Conservation (phyloP, 2,888 invertebrate species). For the Drosophila aldrichi region DNA sequence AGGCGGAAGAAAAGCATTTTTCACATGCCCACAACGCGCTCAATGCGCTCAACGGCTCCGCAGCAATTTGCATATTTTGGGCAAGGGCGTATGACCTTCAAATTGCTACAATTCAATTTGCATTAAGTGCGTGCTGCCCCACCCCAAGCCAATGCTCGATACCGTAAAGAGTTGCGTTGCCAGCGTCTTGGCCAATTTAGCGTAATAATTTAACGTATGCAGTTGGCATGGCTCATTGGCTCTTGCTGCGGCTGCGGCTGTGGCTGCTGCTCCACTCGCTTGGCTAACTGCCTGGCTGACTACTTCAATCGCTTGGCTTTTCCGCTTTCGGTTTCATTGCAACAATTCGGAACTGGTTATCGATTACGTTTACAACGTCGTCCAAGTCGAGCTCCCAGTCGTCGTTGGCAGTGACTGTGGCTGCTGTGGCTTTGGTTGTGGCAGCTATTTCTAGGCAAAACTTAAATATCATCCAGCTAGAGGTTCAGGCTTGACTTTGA, state of each 20-base stretch:
- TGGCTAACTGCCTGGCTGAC: conserved; percentile 49
- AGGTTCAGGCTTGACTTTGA: conserved; percentile 42
- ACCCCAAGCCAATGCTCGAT: conserved; percentile 26
- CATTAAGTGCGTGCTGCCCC: conserved; percentile 38
- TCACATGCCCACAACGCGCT: conserved; percentile 51
- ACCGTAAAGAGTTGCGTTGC: conserved; percentile 38
- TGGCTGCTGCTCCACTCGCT: conserved; percentile 46
- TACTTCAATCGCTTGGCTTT: conserved; percentile 67
- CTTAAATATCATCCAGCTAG: conserved; percentile 71
- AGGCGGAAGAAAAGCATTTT: conserved; percentile 70
- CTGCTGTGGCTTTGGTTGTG: neutral
- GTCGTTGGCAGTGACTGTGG: conserved; percentile 17
- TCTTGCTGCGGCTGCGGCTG: conserved; percentile 15
- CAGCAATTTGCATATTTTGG: conserved; percentile 71
- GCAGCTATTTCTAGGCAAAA: conserved; percentile 67
- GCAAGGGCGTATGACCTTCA: conserved; percentile 72
- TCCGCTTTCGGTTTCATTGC: conserved; percentile 82
- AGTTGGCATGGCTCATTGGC: conserved; percentile 72
- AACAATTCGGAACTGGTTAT: conserved; percentile 81
- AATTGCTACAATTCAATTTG: conserved; percentile 75
- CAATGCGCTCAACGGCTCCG: conserved; percentile 13
- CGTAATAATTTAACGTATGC: conserved; percentile 74
- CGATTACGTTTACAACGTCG: conserved; percentile 74
- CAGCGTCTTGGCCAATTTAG: conserved; percentile 70
- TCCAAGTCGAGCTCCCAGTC: conserved; percentile 33